Conservation (phyloP, 1,140 invertebrate genomes). For the Drosophila ananassae region DNA sequence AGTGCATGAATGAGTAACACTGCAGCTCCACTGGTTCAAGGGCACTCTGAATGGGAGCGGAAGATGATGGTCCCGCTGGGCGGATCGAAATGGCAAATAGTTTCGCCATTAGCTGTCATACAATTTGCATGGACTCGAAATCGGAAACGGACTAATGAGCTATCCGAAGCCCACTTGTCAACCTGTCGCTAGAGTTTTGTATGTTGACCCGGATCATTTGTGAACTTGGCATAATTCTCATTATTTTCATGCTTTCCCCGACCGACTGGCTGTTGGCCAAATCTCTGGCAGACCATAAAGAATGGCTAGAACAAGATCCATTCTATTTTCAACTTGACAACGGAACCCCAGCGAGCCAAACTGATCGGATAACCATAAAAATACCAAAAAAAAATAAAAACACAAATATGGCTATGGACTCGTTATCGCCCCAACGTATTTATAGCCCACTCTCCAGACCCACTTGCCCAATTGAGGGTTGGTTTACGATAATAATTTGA, state of each 20-base stretch:
- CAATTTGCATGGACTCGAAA: constrained; percentile 41
- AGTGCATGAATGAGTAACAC: constrained; percentile 27
- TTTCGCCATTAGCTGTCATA: constrained; percentile 39
- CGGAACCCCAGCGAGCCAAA: neutral
- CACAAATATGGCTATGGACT: constrained; percentile 15
- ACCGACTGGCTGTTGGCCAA: constrained; percentile 42
- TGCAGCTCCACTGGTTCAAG: constrained; percentile 20
- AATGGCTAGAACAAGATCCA: constrained; percentile 22
- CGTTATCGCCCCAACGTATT: constrained; percentile 27
- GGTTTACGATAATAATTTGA: constrained; percentile 7
- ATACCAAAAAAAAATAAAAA: constrained; percentile 7
- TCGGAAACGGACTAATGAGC: constrained; percentile 47
- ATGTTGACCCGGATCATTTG: constrained; percentile 55
- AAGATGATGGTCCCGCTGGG: constrained; percentile 6
- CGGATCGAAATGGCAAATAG: constrained; percentile 22
- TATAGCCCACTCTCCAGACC: neutral
- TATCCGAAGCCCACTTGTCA: constrained; percentile 47
- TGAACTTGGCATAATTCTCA: constrained; percentile 69
- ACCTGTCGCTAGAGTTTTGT: constrained; percentile 22
- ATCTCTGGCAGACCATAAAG: constrained; percentile 35
- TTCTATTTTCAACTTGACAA: constrained; percentile 37
- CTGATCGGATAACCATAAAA: constrained; percentile 17
- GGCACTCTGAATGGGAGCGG: constrained; percentile 9
- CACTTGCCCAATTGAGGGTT: neutral
- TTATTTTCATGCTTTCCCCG: constrained; percentile 27